Evolutionary conservation across 2,113 vertebrate genomes (phyloP).

Genomic region (Strix aluco): DNA sequence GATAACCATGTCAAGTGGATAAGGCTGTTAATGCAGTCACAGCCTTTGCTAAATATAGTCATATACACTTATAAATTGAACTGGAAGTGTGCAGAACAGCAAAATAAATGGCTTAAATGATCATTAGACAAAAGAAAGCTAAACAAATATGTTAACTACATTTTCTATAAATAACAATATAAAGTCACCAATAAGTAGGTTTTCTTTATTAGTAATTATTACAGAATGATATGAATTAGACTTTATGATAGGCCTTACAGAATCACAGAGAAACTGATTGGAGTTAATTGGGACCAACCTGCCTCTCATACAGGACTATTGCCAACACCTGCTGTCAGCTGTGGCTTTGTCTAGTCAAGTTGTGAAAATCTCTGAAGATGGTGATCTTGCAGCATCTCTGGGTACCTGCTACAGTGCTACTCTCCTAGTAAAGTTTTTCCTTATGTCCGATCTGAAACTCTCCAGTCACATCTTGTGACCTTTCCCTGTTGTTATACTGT

Average conservation of each 20-base stretch:
- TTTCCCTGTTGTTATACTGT: background rate
- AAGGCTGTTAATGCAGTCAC: background rate
- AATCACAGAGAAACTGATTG: background rate
- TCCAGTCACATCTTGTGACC: background rate
- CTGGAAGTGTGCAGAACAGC: background rate
- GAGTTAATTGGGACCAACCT: background rate
- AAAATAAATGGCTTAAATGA: slow-evolving; percentile 9
- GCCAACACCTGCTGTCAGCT: background rate
- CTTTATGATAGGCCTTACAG: background rate
- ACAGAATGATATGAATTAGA: background rate
- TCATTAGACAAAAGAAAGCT: slow-evolving; percentile 9
- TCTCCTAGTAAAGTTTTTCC: background rate
- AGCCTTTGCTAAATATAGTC: slow-evolving; percentile 6
- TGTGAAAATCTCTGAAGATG: background rate
- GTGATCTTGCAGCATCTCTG: background rate
- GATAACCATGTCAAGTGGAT: background rate
- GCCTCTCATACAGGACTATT: background rate
- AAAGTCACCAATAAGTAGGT: background rate
- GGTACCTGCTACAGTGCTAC: background rate
- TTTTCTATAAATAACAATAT: slow-evolving; percentile 27
- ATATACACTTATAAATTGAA: background rate
- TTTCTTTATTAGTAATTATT: slow-evolving; percentile 25
- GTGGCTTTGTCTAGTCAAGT: background rate
- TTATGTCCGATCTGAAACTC: background rate
- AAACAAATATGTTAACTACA: slow-evolving; percentile 4